Conservation (phyloP, 2,113 vertebrate genomes). For the Empidonax traillii region DNA sequence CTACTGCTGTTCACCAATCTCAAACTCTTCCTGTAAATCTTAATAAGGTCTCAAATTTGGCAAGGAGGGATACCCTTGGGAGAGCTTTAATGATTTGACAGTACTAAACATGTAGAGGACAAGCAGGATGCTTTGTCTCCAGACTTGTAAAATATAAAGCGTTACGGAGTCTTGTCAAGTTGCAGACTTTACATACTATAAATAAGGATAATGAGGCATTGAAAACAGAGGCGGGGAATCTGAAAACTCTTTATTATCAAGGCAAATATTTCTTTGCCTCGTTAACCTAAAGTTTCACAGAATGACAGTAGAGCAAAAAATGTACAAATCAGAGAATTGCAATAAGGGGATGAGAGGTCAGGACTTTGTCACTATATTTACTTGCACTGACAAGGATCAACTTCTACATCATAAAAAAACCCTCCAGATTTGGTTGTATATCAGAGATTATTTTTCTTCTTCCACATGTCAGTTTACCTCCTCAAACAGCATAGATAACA, state of each 20-base stretch:
- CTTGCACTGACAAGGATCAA: neutral
- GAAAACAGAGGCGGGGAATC: neutral
- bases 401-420: neutral
- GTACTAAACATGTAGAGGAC: constrained; percentile 24
- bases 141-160: constrained; percentile 11
- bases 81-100: constrained; percentile 41
- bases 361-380: neutral
- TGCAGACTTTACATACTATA: neutral
- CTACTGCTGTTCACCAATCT: neutral
- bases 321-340: neutral
- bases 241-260: neutral
- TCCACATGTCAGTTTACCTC: neutral
- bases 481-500: neutral
- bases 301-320: neutral
- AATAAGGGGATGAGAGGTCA: neutral
- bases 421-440: neutral
- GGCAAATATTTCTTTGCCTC: neutral
- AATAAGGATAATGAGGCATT: constrained; percentile 27
- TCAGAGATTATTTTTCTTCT: constrained; percentile 8
- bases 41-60: constrained; percentile 37
- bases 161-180: neutral
- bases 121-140: constrained; percentile 28
- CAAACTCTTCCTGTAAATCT: constrained; percentile 36
- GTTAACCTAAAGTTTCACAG: neutral
- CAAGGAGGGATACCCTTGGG: constrained; percentile 3